Evolutionary conservation across 1,140 invertebrate species (phyloP).

Genomic region (Dermatophagoides farinae): DNA sequence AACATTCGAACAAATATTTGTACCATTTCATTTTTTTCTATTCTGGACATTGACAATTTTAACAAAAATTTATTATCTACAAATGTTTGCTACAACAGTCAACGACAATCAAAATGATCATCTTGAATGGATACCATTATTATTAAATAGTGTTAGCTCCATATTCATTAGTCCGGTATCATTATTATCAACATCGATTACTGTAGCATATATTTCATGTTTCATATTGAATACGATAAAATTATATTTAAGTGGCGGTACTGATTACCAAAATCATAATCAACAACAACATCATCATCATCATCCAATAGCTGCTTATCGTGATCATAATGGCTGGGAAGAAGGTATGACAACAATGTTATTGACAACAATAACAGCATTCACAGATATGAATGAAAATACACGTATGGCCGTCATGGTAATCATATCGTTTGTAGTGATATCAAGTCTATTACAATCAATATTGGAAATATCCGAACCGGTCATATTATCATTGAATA

Average conservation of each 20-base stretch:
- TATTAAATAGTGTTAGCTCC: slow-evolving; percentile 29
- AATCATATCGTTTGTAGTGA: slow-evolving; percentile 34
- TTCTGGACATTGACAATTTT: slow-evolving; percentile 30
- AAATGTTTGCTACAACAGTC: slow-evolving; percentile 17
- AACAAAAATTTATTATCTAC: slow-evolving; percentile 24
- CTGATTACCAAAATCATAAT: slow-evolving; percentile 16
- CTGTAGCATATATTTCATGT: slow-evolving; percentile 32
- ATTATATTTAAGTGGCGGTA: slow-evolving; percentile 28
- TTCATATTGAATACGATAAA: slow-evolving; percentile 29
- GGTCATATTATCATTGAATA: slow-evolving; percentile 31
- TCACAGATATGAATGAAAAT: slow-evolving; percentile 32
- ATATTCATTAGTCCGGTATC: slow-evolving; percentile 33
- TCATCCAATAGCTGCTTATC: slow-evolving; percentile 20
- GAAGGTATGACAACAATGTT: slow-evolving; percentile 36
- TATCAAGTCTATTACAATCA: slow-evolving; percentile 35
- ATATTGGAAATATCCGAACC: slow-evolving; percentile 38
- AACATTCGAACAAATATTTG: slow-evolving; percentile 27
- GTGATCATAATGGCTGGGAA: slow-evolving; percentile 32
- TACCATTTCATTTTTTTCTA: slow-evolving; percentile 30
- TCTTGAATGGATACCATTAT: slow-evolving; percentile 25
- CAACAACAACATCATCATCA: not conserved
- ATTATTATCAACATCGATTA: slow-evolving; percentile 32
- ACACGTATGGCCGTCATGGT: slow-evolving; percentile 33
- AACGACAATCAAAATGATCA: not conserved
- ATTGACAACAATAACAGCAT: slow-evolving; percentile 33